phyloP scores from a whole-genome alignment of 2,113 vertebrate genomes.

The Gymnorhina tibicen region DNA sequence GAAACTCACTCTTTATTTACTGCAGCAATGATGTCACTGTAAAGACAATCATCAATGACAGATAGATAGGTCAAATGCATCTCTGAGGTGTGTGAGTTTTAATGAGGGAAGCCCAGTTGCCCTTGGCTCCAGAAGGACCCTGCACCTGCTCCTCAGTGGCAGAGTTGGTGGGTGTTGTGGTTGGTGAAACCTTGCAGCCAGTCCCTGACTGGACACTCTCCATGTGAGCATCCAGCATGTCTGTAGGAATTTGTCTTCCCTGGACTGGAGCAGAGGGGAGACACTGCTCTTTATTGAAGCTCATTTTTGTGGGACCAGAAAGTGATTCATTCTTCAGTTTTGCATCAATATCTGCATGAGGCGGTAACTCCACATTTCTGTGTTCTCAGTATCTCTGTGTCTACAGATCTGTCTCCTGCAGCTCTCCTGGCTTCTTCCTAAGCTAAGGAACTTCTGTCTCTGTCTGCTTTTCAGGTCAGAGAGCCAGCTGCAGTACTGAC shows the following conservation, averaged over 20 bases:
- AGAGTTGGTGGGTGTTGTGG: neutral
- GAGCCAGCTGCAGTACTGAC: neutral
- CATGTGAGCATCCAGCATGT: rapidly evolving
- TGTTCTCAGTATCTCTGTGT: neutral
- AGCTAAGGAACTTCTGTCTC: neutral
- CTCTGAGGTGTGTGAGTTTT: neutral
- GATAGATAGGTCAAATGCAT: neutral
- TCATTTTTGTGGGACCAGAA: neutral
- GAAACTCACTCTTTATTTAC: neutral
- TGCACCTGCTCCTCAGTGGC: neutral
- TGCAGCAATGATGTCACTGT: neutral
- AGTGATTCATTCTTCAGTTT: rapidly evolving
- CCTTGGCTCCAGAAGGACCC: rapidly evolving
- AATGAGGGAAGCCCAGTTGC: neutral
- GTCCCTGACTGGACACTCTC: neutral
- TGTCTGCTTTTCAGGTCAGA: neutral
- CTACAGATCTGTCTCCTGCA: neutral
- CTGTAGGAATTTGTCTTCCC: neutral
- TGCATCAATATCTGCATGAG: neutral
- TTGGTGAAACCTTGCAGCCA: neutral
- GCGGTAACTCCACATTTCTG: neutral
- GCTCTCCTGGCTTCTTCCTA: neutral
- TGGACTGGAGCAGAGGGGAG: neutral
- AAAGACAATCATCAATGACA: neutral
- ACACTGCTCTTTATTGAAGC: neutral